These are phyloP conservation scores for Megalops cyprinoides DNA, from an alignment of 2,797 vertebrate genomes.

Conservation along the genomic window DNA sequence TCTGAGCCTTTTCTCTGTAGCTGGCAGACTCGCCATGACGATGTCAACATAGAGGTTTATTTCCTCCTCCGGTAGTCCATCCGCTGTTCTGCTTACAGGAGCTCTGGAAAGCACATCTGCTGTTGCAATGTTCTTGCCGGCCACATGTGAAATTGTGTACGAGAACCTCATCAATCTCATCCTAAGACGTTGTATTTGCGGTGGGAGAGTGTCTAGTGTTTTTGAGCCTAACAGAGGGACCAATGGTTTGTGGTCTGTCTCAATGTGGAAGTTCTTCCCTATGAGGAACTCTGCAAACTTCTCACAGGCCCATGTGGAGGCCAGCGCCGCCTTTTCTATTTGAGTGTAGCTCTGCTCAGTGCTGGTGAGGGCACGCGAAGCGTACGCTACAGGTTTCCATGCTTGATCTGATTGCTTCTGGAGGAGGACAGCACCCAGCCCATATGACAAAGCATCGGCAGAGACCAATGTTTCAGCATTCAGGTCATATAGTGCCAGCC, in stretches of 20 bases:
- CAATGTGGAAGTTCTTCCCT: neutral
- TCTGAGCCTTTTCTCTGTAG: slow-evolving; percentile 4
- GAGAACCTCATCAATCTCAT: slow-evolving; percentile 35
- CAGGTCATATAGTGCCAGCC: no score
- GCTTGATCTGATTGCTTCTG: no score
- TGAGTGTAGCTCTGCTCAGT: no score
- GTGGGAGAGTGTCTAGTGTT: slow-evolving; percentile 31
- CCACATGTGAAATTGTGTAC: slow-evolving; percentile 31
- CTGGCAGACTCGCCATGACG: slow-evolving; percentile 17
- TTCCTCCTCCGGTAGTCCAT: slow-evolving; percentile 12
- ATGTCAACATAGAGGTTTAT: slow-evolving; percentile 29
- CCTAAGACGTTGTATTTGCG: neutral
- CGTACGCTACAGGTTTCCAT: no score
- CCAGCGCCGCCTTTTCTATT: neutral
- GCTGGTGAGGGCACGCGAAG: no score
- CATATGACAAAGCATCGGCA: no score
- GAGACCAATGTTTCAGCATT: no score
- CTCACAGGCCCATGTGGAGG: slow-evolving; percentile 13
- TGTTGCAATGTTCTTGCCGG: slow-evolving; percentile 25
- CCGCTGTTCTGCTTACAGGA: neutral
- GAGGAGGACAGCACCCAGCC: no score
- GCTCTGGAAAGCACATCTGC: slow-evolving; percentile 31
- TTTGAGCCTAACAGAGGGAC: slow-evolving; percentile 23
- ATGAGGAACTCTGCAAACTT: slow-evolving; percentile 35
- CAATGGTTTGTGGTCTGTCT: slow-evolving; percentile 39